phyloP scores from a whole-genome alignment of 2,797 vertebrate species.

The Mallotus villosus region DNA sequence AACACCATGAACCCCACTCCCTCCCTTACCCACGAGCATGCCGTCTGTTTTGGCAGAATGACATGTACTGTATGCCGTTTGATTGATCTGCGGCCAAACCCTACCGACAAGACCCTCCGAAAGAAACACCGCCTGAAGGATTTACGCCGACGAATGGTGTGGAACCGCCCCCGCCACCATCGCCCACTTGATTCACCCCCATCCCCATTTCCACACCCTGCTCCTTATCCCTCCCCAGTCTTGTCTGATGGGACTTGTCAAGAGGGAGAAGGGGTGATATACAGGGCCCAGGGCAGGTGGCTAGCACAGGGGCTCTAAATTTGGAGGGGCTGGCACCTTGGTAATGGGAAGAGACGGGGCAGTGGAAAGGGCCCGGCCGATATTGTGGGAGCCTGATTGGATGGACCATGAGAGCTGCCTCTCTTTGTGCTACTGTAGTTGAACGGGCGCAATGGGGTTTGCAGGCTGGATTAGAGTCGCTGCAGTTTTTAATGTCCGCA shows the following conservation, averaged over 20 bases:
- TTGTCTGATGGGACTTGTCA: conserved; percentile 45
- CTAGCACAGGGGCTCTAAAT: conserved; percentile 62
- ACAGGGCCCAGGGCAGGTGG: conserved; percentile 52
- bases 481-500: background rate
- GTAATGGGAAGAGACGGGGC: conserved; percentile 54
- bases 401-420: conserved; percentile 28
- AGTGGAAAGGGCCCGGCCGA: conserved; percentile 34
- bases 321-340: conserved; percentile 55
- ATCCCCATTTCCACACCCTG: conserved; percentile 30
- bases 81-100: conserved; percentile 42
- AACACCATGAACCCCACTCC: background rate
- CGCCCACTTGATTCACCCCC: conserved; percentile 31
- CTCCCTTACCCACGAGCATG: conserved; percentile 11
- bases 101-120: conserved; percentile 34
- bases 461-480: background rate
- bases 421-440: conserved; percentile 31
- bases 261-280: conserved; percentile 33
- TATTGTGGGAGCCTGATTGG: conserved; percentile 44
- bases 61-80: conserved; percentile 22
- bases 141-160: conserved; percentile 55
- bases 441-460: background rate
- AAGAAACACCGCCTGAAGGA: conserved; percentile 48
- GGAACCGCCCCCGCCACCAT: conserved; percentile 31
- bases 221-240: conserved; percentile 38
- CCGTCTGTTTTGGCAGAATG: conserved; percentile 31